Percentiles rank a stretch among this genome's conserved stretches.
Evolutionary conservation across 37 sponge, comb jelly and placozoan species (phyloP).

Genomic region (Crambe crambe): DNA sequence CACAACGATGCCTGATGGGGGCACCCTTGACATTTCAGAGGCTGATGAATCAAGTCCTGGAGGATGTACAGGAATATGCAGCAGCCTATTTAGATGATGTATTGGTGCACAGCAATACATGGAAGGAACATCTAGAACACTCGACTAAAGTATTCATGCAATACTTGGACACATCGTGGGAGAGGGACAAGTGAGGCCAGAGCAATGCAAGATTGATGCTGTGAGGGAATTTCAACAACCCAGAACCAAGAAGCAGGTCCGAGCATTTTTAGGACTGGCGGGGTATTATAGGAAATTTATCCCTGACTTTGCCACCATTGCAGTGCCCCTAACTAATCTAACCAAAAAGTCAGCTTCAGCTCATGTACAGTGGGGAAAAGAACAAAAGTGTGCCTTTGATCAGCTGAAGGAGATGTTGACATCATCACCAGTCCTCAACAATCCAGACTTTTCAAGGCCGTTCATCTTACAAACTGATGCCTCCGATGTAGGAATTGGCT

Average conservation of each 20-base stretch:
- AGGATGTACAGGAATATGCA: too few relatives aligned
- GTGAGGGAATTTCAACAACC: too few relatives aligned
- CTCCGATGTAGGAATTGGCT: neutral
- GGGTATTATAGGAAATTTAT: neutral
- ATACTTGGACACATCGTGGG: neutral
- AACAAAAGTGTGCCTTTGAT: neutral
- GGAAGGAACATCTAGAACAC: neutral
- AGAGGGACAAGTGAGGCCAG: neutral
- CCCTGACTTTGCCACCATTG: neutral
- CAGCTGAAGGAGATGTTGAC: neutral
- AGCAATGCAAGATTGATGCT: neutral
- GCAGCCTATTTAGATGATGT: too few relatives aligned
- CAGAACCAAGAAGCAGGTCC: neutral
- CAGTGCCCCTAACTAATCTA: neutral
- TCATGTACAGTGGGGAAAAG: neutral
- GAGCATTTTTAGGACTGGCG: neutral
- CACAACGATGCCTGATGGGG: neutral
- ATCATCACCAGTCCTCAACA: neutral
- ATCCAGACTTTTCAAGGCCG: neutral
- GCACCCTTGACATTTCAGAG: neutral
- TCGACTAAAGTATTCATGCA: neutral
- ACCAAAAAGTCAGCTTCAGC: neutral
- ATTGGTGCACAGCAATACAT: neutral
- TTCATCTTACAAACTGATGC: neutral
- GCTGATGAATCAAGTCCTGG: too few relatives aligned